A percentile compares a stretch with the other conserved stretches of the same genome.
These are phyloP conservation scores for Sialis fuliginosa DNA, from an alignment of 2,888 invertebrate species.

Conservation along the genomic window DNA sequence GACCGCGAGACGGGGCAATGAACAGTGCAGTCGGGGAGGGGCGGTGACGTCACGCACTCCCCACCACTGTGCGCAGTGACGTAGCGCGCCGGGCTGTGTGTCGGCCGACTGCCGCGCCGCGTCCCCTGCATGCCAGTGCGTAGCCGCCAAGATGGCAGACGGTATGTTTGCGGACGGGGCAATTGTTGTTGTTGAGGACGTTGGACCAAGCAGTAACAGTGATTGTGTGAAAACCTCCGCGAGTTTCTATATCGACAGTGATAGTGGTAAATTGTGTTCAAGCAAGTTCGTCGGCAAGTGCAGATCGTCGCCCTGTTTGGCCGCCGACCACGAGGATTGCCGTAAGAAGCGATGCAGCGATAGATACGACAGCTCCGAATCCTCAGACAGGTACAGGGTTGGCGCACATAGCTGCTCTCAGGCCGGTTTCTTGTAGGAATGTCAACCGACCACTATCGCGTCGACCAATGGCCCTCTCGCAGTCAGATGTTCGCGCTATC, in stretches of 20 bases:
- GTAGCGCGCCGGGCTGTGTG: no score
- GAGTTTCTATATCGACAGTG: slow-evolving; percentile 20
- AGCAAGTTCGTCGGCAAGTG: slow-evolving; percentile 17
- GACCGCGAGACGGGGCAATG: neutral
- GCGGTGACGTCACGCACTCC: no score
- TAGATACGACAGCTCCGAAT: slow-evolving; percentile 86
- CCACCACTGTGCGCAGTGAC: no score
- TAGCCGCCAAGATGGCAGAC: slow-evolving; percentile 63
- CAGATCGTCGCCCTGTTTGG: slow-evolving; percentile 12
- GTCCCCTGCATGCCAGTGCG: slow-evolving; percentile 30
- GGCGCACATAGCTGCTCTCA: no score
- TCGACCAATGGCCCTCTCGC: no score
- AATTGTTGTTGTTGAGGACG: slow-evolving; percentile 15
- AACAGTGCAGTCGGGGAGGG: no score
- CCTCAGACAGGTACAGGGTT: slow-evolving; percentile 69
- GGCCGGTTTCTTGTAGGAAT: no score
- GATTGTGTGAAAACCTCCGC: slow-evolving; percentile 28
- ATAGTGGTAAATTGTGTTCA: slow-evolving; percentile 23
- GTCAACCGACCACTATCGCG: no score
- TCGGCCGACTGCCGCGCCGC: no score
- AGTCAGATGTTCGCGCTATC: no score
- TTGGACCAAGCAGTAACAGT: slow-evolving; percentile 27
- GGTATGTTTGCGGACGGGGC: slow-evolving; percentile 47
- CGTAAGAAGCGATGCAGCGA: slow-evolving; percentile 75
- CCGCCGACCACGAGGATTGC: slow-evolving; percentile 31